phyloP scores from a whole-genome alignment of 2,888 invertebrate species.

The Pristionchus japonicus region DNA sequence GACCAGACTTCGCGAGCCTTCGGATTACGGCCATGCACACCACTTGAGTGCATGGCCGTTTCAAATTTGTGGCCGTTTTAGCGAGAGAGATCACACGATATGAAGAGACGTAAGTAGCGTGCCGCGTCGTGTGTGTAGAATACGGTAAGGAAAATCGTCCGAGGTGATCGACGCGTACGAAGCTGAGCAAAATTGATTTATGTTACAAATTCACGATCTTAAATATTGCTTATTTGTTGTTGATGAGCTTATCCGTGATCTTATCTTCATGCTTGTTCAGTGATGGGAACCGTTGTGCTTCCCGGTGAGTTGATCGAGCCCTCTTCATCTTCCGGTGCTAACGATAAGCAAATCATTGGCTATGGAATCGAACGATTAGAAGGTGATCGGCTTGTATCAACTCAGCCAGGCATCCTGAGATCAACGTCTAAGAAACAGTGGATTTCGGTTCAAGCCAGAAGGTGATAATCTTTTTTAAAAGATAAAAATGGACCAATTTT shows the following conservation, averaged over 20 bases:
- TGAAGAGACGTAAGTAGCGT: too few species aligned
- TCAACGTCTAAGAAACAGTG: conserved; percentile 56
- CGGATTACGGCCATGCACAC: background rate
- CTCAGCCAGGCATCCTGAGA: conserved; percentile 57
- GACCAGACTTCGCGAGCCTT: background rate
- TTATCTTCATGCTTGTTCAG: background rate
- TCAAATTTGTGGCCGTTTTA: background rate
- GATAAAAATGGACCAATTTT: too few species aligned
- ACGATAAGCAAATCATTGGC: conserved; percentile 47
- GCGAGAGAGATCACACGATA: background rate
- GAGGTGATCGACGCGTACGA: background rate
- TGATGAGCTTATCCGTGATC: background rate
- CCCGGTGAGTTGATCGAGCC: conserved; percentile 45
- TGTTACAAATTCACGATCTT: background rate
- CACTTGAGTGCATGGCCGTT: too few species aligned
- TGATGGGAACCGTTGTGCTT: conserved; percentile 40
- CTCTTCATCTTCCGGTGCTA: conserved; percentile 24
- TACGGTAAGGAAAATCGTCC: conserved; percentile 34
- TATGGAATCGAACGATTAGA: conserved; percentile 60
- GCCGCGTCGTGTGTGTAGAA: too few species aligned
- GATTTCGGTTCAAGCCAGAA: conserved; percentile 61
- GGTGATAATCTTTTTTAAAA: conserved; percentile 48
- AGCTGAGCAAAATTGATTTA: conserved; percentile 18
- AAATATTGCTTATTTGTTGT: background rate
- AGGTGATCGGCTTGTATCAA: conserved; percentile 48